Conservation (phyloP, 1,140 invertebrate species). For the Achroia grisella region DNA sequence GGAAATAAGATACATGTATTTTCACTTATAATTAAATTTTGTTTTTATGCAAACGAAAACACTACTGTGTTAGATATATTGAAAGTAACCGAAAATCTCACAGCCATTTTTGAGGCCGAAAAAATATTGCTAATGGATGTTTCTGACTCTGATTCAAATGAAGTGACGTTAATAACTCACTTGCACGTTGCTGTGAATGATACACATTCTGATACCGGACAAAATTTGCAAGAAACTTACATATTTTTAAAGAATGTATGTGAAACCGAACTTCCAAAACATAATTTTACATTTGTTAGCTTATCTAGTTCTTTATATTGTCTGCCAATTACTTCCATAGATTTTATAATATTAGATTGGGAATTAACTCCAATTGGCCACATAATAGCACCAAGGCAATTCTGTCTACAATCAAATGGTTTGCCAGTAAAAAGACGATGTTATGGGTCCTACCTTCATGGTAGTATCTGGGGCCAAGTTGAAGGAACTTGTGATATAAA, state of each 20-base stretch:
- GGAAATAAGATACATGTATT: conserved; percentile 49
- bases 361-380: conserved; percentile 57
- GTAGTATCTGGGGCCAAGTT: conserved; percentile 57
- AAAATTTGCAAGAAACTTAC: conserved; percentile 29
- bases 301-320: conserved; percentile 60
- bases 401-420: conserved; percentile 68
- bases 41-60: conserved; percentile 16
- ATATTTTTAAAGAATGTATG: conserved; percentile 23
- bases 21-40: conserved; percentile 35
- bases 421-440: conserved; percentile 67
- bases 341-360: conserved; percentile 46
- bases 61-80: conserved; percentile 17
- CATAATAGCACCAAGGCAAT: conserved; percentile 59
- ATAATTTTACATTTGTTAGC: conserved; percentile 45
- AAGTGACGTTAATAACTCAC: conserved; percentile 38
- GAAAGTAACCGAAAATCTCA: conserved; percentile 27
- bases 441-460: conserved; percentile 57
- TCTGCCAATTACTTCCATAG: conserved; percentile 43
- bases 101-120: conserved; percentile 32
- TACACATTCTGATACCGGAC: conserved; percentile 16
- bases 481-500: conserved; percentile 57
- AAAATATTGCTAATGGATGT: conserved; percentile 51
- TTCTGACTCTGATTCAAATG: conserved; percentile 27
- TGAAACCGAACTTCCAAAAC: conserved; percentile 23
- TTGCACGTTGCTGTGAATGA: conserved; percentile 34